A percentile compares a stretch with the other conserved stretches of the same genome.
These are phyloP conservation scores for Montipora sp. DNA, from an alignment of 64 coral and sea anemone genomes.

Conservation along the genomic window DNA sequence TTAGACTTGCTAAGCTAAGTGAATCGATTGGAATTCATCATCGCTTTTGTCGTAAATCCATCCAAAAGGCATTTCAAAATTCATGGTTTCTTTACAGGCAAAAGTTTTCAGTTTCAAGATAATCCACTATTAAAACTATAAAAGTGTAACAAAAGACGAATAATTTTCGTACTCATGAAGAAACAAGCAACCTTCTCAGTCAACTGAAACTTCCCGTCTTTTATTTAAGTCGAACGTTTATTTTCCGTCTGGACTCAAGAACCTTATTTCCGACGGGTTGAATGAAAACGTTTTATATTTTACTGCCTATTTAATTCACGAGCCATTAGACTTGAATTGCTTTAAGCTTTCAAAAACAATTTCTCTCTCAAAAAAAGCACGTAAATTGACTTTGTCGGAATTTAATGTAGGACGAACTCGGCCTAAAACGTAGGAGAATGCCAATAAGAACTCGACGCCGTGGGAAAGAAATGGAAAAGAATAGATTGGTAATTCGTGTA, in stretches of 20 bases:
- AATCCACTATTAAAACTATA: not conserved
- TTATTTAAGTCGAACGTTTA: not conserved
- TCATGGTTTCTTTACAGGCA: not conserved
- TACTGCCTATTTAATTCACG: not conserved
- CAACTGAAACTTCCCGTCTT: not conserved
- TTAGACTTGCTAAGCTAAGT: not conserved
- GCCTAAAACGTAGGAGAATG: constrained; percentile 7
- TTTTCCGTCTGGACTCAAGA: constrained; percentile 8
- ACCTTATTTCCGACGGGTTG: constrained; percentile 35
- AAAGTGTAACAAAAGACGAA: not conserved
- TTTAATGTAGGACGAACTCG: not conserved
- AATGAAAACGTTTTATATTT: constrained; percentile 21
- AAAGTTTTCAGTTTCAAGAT: too few species aligned
- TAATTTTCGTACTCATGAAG: not conserved
- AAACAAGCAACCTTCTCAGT: not conserved
- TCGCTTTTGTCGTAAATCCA: constrained; percentile 43
- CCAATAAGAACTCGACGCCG: constrained; percentile 16
- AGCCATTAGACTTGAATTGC: constrained; percentile 23
- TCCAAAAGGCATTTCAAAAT: constrained; percentile 16
- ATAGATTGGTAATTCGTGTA: constrained; percentile 1
- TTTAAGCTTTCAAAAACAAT: constrained; percentile 6
- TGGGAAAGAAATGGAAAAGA: not conserved
- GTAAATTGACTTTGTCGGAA: constrained; percentile 19
- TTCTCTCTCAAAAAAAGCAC: constrained; percentile 2
- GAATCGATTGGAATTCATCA: not conserved